Base-by-base conservation (phyloP, 2,888 invertebrate species). In the Arctia plantaginis region DNA sequence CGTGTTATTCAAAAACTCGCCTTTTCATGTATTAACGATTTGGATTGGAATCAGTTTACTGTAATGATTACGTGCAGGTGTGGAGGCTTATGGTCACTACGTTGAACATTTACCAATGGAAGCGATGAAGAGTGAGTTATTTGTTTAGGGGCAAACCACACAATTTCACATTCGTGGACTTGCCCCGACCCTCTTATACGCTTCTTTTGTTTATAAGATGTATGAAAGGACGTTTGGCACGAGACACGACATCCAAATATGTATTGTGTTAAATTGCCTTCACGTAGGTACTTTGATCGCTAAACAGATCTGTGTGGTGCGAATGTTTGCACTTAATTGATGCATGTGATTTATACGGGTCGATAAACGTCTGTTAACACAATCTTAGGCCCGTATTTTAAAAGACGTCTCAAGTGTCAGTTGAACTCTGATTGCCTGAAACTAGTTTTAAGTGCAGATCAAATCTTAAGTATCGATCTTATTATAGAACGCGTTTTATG, bases 81-180 rank as follows among this genome's bases (percentile, higher is more conserved):
- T 67, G 67, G 30, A 44, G 44, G 67, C 30, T 44, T 67, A 44
- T 67, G 44, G 44, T 27, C 67, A 41, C 8, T 27, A 47, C 62
- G 12, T 30, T 30, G 20, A 44, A 47, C 30, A 44, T 44, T 30
- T 30, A 66, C 44, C 62, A 30, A 66, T 30, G 30, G 44, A 67
- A 67, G 30, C 44, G 30, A 20, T 47, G 44, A 30, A 30, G 67
- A 47, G 44, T 47, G 44, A 30, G 20, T 30, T 30, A 62, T 62
- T 67, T 67, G 44, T 67, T 67, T 20, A 67, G 67, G 62, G 30
- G 18, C 30, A 15, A 30, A 51, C 30, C 62, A 30, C 30, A 62
- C 7, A 20, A 47, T 30, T 15, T 30, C 62, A 27, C 62, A 18
- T 62, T 62, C 30, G 62, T 62, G 27, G 27, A 27, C 6, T 12